Percentiles rank a stretch among this genome's conserved stretches.
phyloP scores from a whole-genome alignment of 2,797 vertebrate species.

The Borostomias antarcticus region DNA sequence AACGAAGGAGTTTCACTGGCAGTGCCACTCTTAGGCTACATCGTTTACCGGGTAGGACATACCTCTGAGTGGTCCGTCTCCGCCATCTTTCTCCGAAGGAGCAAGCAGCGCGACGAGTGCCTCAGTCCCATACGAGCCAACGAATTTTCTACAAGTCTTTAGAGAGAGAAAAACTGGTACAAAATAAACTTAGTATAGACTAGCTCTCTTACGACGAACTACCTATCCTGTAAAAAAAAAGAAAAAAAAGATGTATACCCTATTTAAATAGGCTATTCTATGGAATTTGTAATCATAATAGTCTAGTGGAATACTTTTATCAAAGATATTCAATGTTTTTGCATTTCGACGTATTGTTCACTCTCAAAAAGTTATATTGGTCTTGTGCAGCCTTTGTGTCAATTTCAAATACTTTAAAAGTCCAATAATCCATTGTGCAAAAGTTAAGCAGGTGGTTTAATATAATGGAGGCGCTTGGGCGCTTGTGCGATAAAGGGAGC shows the following conservation, averaged over 20 bases:
- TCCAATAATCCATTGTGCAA: slow-evolving; percentile 48
- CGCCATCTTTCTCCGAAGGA: slow-evolving; percentile 98
- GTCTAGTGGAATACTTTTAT: background rate
- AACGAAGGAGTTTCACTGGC: background rate
- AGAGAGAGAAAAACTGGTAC: background rate
- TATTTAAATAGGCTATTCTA: too few species aligned
- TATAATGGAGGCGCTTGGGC: slow-evolving; percentile 26
- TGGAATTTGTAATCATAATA: background rate
- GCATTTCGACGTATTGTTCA: slow-evolving; percentile 4
- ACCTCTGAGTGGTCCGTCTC: slow-evolving; percentile 96
- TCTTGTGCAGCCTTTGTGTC: slow-evolving; percentile 10
- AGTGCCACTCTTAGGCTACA: slow-evolving; percentile 27
- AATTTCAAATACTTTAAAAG: slow-evolving; percentile 22
- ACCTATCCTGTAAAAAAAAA: too few species aligned
- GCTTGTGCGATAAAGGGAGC: too few species aligned
- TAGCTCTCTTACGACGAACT: background rate
- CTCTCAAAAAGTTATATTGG: slow-evolving; percentile 46
- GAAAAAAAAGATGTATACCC: too few species aligned
- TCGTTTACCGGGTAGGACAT: slow-evolving; percentile 63
- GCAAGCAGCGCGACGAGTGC: slow-evolving; percentile 98
- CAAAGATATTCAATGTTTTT: background rate
- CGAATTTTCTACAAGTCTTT: slow-evolving; percentile 70
- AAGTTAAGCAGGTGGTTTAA: slow-evolving; percentile 37
- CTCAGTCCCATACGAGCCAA: slow-evolving; percentile 95
- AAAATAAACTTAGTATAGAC: slow-evolving; percentile 5